Conservation (phyloP, 2,797 vertebrate genomes). For the Rhynchotus rufescens region DNA sequence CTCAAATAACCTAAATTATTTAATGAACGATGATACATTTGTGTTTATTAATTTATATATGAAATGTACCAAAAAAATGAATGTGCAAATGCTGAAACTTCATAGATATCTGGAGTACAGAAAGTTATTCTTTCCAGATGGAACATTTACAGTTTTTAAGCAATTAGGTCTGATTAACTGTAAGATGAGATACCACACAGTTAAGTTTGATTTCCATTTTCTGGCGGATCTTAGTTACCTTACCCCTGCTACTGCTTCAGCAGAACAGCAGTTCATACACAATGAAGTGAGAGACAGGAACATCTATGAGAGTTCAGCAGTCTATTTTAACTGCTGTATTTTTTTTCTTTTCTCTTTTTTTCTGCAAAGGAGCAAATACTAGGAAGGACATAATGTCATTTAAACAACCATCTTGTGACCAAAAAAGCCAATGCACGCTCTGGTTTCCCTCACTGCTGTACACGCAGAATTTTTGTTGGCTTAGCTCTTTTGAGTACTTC, state of each 20-base stretch:
- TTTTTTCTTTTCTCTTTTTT: neutral
- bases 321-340: neutral
- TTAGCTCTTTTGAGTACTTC: neutral
- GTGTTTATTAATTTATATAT: slow-evolving; percentile 26
- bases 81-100: slow-evolving; percentile 3
- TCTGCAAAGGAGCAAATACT: neutral
- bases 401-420: neutral
- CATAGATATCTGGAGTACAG: slow-evolving; percentile 2
- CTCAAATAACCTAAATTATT: neutral
- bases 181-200: neutral
- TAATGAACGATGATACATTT: slow-evolving; percentile 10
- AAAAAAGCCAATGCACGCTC: neutral
- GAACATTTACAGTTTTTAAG: neutral
- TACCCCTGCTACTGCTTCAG: neutral
- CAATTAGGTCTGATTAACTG: neutral
- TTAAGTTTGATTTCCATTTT: slow-evolving; percentile 16
- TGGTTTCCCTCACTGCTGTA: neutral
- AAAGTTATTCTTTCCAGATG: slow-evolving; percentile 6
- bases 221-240: neutral
- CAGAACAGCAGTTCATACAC: neutral
- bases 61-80: slow-evolving; percentile 44
- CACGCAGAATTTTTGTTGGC: neutral
- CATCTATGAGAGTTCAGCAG: neutral
- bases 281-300: neutral
- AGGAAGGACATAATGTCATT: neutral